Percentiles rank a stretch among this genome's conserved stretches.
These are phyloP conservation scores for Kuschelorhynchus macadamiae DNA, from an alignment of 2,888 invertebrate genomes.

Conservation along the genomic window DNA sequence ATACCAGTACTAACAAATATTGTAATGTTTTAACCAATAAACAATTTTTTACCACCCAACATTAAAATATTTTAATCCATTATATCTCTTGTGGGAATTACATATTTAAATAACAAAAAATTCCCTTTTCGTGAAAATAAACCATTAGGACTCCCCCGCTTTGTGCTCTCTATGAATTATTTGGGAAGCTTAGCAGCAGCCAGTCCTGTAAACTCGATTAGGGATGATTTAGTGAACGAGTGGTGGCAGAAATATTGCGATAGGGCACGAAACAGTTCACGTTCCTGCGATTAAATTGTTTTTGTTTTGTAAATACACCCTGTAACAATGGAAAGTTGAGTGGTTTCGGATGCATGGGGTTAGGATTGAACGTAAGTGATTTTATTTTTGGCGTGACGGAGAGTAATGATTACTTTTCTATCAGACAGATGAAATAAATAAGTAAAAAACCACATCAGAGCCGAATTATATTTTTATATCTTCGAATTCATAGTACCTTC, in stretches of 20 bases:
- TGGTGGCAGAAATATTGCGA: constrained; percentile 57
- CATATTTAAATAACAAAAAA: constrained; percentile 9
- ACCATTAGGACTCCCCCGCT: constrained; percentile 37
- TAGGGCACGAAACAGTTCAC: constrained; percentile 57
- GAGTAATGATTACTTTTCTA: no score
- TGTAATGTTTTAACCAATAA: no score
- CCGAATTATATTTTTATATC: no score
- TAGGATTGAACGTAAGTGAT: constrained; percentile 26
- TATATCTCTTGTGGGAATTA: not conserved
- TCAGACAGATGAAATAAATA: no score
- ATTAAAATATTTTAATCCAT: no score
- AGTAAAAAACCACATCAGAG: no score
- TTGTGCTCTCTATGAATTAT: constrained; percentile 57
- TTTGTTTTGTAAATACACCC: constrained; percentile 43
- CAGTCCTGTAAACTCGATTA: constrained; percentile 58
- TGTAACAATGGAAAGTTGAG: constrained; percentile 43
- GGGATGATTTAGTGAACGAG: constrained; percentile 59
- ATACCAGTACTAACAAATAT: no score
- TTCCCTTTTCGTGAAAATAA: constrained; percentile 40
- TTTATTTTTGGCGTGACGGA: constrained; percentile 8
- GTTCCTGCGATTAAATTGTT: constrained; percentile 50
- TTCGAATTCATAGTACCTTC: no score
- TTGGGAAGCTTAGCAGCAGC: constrained; percentile 61
- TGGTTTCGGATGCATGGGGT: constrained; percentile 29
- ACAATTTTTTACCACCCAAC: no score